Conservation (phyloP, 2,113 vertebrate genomes). For the Channa argus region DNA sequence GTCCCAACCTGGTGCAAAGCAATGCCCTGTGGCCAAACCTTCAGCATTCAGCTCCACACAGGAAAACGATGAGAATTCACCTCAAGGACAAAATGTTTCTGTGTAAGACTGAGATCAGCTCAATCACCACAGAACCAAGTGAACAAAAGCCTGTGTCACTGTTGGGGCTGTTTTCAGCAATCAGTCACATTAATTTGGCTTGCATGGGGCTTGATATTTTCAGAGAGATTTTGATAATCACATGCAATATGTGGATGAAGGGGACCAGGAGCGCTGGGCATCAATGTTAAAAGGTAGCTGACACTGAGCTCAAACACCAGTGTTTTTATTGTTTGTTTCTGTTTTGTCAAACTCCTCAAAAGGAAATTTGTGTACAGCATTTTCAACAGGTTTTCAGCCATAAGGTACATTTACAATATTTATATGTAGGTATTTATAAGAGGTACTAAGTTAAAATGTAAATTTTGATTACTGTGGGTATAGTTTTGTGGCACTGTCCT, state of each 20-base stretch:
- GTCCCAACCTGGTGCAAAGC: conserved; percentile 17
- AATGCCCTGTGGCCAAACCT: conserved; percentile 49
- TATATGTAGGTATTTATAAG: conserved; percentile 87
- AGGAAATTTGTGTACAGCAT: conserved; percentile 82
- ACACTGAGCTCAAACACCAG: conserved; percentile 86
- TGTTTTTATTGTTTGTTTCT: conserved; percentile 67
- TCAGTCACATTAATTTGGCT: conserved; percentile 36
- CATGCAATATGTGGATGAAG: conserved; percentile 75
- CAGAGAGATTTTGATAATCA: conserved; percentile 82
- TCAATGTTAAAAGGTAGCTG: conserved; percentile 81
- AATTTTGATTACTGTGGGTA: conserved; percentile 51
- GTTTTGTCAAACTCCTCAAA: conserved; percentile 82
- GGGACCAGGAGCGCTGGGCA: conserved; percentile 73
- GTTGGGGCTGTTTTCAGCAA: conserved; percentile 30
- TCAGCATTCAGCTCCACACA: conserved; percentile 12
- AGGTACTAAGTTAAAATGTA: conserved; percentile 79
- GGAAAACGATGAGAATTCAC: conserved; percentile 27
- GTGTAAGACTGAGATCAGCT: conserved; percentile 36
- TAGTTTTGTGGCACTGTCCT: conserved; percentile 65
- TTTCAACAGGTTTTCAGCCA: conserved; percentile 82
- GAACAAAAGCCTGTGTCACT: conserved; percentile 32
- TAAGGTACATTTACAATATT: conserved; percentile 88
- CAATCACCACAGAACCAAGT: conserved; percentile 31
- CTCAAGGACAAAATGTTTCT: conserved; percentile 41
- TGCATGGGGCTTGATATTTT: conserved; percentile 64